phyloP scores from a whole-genome alignment of 2,797 vertebrate species.

The Danio aesculapii region DNA sequence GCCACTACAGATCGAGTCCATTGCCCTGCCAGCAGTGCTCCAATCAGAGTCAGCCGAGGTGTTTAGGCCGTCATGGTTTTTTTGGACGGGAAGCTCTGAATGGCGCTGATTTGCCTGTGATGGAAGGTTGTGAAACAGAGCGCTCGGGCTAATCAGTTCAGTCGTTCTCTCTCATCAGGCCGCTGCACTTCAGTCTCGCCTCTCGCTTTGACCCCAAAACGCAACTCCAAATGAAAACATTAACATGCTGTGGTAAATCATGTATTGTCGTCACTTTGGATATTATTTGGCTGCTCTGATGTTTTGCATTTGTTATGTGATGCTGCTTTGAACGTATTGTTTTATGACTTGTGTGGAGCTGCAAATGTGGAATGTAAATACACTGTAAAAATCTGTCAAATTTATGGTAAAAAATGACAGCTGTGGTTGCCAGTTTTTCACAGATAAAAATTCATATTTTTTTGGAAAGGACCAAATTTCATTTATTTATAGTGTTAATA shows the following conservation, averaged over 20 bases:
- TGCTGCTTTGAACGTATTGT: too few relatives aligned
- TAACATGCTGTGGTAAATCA: constrained; percentile 45
- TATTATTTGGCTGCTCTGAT: too few relatives aligned
- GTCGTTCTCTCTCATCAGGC: constrained; percentile 39
- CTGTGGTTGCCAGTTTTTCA: too few relatives aligned
- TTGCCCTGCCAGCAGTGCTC: constrained; percentile 31
- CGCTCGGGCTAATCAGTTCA: constrained; percentile 53
- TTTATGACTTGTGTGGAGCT: too few relatives aligned
- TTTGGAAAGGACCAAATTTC: too few relatives aligned
- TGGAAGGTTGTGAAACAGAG: constrained; percentile 15
- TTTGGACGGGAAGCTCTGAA: constrained; percentile 1
- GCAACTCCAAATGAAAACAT: constrained; percentile 50
- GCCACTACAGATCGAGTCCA: constrained; percentile 34
- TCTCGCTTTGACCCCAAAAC: constrained; percentile 46
- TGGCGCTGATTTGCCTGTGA: constrained; percentile 39
- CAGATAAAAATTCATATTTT: too few relatives aligned
- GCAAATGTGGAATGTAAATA: too few relatives aligned
- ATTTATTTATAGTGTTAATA: too few relatives aligned
- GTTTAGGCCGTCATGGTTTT: constrained; percentile 21
- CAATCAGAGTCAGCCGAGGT: constrained; percentile 36
- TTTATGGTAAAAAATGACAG: too few relatives aligned
- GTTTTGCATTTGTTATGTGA: too few relatives aligned
- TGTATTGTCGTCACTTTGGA: too few relatives aligned
- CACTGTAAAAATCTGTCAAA: too few relatives aligned
- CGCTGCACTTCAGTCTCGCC: constrained; percentile 24